These are phyloP conservation scores for Coilia nasus DNA, from an alignment of 2,797 vertebrate genomes.

Conservation along the genomic window DNA sequence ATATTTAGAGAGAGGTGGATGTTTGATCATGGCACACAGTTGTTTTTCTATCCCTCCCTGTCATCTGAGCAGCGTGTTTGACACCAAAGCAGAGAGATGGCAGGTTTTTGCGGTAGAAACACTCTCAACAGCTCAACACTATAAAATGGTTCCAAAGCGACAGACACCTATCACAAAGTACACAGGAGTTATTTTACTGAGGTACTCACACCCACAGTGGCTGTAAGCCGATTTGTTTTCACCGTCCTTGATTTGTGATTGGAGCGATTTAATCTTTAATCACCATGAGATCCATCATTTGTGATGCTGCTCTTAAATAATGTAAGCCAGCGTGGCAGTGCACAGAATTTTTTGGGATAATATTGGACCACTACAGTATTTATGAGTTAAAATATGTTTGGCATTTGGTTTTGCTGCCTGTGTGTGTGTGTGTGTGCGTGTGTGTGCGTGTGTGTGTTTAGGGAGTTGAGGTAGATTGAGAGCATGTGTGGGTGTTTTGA, in stretches of 20 bases:
- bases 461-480: neutral
- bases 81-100: neutral
- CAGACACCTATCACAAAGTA: neutral
- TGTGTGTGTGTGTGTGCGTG: conserved; percentile 4
- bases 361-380: neutral
- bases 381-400: neutral
- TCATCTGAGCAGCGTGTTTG: neutral
- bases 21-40: conserved; percentile 7
- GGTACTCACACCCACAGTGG: neutral
- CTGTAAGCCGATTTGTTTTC: neutral
- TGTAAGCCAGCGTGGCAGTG: neutral
- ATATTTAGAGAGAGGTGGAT: neutral
- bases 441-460: neutral
- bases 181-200: neutral
- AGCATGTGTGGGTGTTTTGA: neutral
- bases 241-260: neutral
- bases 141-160: neutral
- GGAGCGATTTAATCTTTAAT: neutral
- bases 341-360: neutral
- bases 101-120: neutral
- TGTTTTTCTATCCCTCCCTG: neutral
- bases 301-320: neutral
- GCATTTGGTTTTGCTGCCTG: neutral
- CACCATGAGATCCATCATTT: neutral
- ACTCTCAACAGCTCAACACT: neutral